These are phyloP conservation scores for Halictus rubicundus DNA, from an alignment of 1,140 invertebrate species.

Conservation along the genomic window DNA sequence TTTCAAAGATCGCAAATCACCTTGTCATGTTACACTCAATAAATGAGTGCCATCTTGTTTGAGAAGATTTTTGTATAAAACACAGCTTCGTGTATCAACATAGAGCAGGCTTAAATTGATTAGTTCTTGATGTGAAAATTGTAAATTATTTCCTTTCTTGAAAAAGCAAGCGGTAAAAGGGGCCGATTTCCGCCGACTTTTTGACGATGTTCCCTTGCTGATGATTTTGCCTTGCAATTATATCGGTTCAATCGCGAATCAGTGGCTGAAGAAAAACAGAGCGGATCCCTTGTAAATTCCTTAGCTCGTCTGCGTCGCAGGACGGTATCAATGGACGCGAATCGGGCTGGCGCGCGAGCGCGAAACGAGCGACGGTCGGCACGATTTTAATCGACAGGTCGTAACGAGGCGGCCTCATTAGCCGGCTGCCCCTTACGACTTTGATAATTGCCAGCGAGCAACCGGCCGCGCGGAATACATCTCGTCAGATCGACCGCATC, in stretches of 20 bases:
- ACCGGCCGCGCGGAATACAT: constrained; percentile 38
- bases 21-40: too few species aligned
- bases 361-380: constrained; percentile 31
- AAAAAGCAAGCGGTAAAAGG: too few species aligned
- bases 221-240: neutral
- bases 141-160: too few species aligned
- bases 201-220: too few species aligned
- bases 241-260: constrained; percentile 13
- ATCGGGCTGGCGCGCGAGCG: constrained; percentile 28
- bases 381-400: constrained; percentile 65
- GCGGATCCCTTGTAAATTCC: constrained; percentile 3
- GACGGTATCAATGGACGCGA: constrained; percentile 51
- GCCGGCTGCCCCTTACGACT: constrained; percentile 52
- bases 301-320: neutral
- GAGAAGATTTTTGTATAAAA: too few species aligned
- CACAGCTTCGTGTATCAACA: too few species aligned
- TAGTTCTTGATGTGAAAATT: too few species aligned
- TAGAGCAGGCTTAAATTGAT: too few species aligned
- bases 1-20: too few species aligned
- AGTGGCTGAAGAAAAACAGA: constrained; percentile 9
- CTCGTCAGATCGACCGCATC: constrained; percentile 33
- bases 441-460: constrained; percentile 53
- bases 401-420: constrained; percentile 61
- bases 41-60: too few species aligned
- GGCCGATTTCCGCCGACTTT: too few species aligned